Conservation (phyloP, 1,140 invertebrate genomes). For the Metaphire vulgaris region DNA sequence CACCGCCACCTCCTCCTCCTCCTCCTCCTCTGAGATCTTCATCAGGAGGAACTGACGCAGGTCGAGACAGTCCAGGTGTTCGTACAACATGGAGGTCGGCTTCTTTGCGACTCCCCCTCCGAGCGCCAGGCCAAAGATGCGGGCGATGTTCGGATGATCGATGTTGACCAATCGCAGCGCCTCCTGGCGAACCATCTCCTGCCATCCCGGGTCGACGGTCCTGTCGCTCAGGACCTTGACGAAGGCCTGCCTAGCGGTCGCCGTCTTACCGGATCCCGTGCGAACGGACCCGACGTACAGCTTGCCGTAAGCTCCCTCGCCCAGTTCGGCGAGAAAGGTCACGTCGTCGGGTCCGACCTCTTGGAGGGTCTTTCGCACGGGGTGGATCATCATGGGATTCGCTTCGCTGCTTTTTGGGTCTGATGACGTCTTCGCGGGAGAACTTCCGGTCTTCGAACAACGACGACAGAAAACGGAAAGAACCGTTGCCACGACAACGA, state of each 20-base stretch:
- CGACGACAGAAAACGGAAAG: neutral
- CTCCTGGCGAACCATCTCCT: neutral
- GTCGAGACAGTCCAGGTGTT: neutral
- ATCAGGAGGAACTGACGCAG: neutral
- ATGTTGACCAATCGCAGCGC: neutral
- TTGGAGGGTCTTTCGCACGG: neutral
- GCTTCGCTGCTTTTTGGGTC: neutral
- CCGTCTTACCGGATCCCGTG: neutral
- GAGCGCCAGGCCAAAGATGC: neutral
- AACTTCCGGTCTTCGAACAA: neutral
- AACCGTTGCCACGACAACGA: neutral
- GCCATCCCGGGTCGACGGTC: neutral
- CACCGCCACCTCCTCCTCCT: too few species aligned
- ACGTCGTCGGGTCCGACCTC: neutral
- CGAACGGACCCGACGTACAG: neutral
- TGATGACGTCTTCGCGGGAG: neutral
- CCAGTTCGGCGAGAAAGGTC: neutral
- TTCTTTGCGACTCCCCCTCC: neutral
- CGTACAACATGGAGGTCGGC: neutral
- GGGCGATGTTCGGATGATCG: neutral
- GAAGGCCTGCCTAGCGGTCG: too few species aligned
- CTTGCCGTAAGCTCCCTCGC: neutral
- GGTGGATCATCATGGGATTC: neutral
- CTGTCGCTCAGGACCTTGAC: neutral
- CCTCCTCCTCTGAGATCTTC: too few species aligned